phyloP scores from a whole-genome alignment of 2,797 vertebrate genomes.

The Anas bahamensis region DNA sequence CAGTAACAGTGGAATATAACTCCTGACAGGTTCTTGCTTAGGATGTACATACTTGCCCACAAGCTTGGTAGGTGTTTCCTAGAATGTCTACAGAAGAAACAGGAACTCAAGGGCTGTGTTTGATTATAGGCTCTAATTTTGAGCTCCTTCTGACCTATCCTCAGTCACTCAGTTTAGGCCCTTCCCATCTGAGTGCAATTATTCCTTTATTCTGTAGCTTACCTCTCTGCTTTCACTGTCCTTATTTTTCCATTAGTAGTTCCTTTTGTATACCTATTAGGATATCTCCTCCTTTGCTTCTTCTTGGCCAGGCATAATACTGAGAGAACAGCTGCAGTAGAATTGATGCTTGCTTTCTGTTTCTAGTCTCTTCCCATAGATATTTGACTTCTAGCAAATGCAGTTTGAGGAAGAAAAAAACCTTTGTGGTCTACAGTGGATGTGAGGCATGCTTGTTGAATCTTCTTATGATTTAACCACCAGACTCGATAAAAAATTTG shows the following conservation, averaged over 20 bases:
- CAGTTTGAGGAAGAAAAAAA: rapidly evolving
- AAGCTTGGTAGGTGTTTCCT: not conserved
- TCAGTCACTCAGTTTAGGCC: not conserved
- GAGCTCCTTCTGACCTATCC: not conserved
- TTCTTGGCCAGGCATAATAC: too few relatives aligned
- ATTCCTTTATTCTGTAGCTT: not conserved
- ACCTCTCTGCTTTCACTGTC: not conserved
- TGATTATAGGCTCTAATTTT: not conserved
- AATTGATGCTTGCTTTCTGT: not conserved
- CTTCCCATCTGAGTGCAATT: not conserved
- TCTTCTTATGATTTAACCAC: not conserved
- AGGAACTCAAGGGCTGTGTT: not conserved
- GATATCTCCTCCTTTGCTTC: not conserved
- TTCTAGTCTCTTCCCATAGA: not conserved
- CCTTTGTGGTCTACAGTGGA: not conserved
- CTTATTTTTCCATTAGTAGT: not conserved
- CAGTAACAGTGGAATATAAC: not conserved
- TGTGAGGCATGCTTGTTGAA: not conserved
- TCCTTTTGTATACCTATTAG: not conserved
- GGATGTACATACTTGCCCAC: rapidly evolving
- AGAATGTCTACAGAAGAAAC: not conserved
- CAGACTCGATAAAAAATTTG: not conserved
- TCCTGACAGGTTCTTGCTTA: not conserved
- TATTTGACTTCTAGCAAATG: not conserved
- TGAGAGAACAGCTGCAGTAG: not conserved